phyloP scores from a whole-genome alignment of 2,888 invertebrate species.

The Mystacides longicornis region DNA sequence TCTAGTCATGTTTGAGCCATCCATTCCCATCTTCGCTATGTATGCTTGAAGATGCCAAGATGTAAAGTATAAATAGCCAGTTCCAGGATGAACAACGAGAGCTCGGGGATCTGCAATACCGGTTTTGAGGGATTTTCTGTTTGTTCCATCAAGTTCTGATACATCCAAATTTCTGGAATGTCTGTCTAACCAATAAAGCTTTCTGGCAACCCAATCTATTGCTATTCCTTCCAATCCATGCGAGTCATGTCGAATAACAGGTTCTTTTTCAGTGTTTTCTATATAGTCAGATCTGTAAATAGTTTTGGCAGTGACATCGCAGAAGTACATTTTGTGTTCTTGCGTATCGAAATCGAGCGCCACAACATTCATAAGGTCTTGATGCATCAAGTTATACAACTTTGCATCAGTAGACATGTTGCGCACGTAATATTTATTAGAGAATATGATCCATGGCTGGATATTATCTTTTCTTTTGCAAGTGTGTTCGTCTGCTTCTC shows the following conservation, averaged over 20 bases:
- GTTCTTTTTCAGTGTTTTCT: constrained; percentile 59
- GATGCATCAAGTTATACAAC: constrained; percentile 79
- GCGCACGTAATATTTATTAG: constrained; percentile 95
- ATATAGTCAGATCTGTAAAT: constrained; percentile 70
- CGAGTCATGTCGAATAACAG: constrained; percentile 86
- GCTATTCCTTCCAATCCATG: constrained; percentile 96
- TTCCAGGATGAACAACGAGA: constrained; percentile 89
- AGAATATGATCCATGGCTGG: constrained; percentile 85
- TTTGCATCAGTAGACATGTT: constrained; percentile 89
- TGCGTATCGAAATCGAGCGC: constrained; percentile 88
- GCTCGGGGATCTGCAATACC: constrained; percentile 92
- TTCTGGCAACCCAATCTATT: constrained; percentile 93
- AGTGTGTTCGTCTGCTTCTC: constrained; percentile 77
- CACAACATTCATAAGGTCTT: constrained; percentile 94
- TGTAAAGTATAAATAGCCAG: constrained; percentile 88
- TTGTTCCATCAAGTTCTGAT: constrained; percentile 86
- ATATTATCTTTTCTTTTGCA: constrained; percentile 82
- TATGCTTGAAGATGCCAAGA: constrained; percentile 96
- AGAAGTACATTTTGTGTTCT: constrained; percentile 85
- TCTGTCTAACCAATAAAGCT: constrained; percentile 95
- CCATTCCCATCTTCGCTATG: constrained; percentile 96
- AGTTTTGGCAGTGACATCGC: constrained; percentile 92
- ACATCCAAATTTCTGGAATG: constrained; percentile 94
- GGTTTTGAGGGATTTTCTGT: constrained; percentile 79
- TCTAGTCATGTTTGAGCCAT: constrained; percentile 83